Base-by-base conservation (phyloP, 2,113 vertebrate genomes). In the Holacanthus passer region DNA sequence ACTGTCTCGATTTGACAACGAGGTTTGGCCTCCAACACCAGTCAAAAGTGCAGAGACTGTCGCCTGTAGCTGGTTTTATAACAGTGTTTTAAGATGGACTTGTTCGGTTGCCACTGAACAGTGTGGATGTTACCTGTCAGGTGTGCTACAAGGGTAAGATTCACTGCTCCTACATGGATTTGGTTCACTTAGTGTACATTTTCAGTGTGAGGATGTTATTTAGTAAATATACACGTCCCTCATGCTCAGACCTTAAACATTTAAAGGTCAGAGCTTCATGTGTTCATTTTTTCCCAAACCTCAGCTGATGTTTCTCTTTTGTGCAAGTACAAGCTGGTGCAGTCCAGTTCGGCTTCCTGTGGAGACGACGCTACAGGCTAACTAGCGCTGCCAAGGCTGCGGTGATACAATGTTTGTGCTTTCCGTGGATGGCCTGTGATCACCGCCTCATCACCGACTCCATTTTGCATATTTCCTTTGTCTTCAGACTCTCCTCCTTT, bases 381-480 rank as follows among this genome's bases (percentile, higher is more conserved):
- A 73, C 64, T 41, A 35, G 82, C 2, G 1, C 48, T 64, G 35
- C 77, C 67, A 37, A 80, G 73, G 68, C 81, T 85, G 67, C 48
- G 31, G 53, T 76, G 66, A 63, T 53, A 39, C 39, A 41, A 31
- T 3, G 29, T 58, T 88, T 92, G 90, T 94, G 89, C 88, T 91
- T 88, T 81, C 59, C 71, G n/a, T 22, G 16, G 32, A 9, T 58
- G 60, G 32, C 12, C 63, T 11, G 50, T 20, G 59, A 55, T 66
- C 65, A 13, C 60, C 66, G 12, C 47, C 35, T 66, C 70, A 12
- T 64, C 41, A 62, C 53, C 16, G 59, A 83, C 69, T 32, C 75
- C 70, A 52, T 47, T 78, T 89, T 91, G 88, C 91, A 91, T 91
- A 87, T 48, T 59, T 53, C 66, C 32, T 52, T 60, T 35, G n/a